phyloP scores from a whole-genome alignment of 1,140 invertebrate genomes.

The Ladona fulva region DNA sequence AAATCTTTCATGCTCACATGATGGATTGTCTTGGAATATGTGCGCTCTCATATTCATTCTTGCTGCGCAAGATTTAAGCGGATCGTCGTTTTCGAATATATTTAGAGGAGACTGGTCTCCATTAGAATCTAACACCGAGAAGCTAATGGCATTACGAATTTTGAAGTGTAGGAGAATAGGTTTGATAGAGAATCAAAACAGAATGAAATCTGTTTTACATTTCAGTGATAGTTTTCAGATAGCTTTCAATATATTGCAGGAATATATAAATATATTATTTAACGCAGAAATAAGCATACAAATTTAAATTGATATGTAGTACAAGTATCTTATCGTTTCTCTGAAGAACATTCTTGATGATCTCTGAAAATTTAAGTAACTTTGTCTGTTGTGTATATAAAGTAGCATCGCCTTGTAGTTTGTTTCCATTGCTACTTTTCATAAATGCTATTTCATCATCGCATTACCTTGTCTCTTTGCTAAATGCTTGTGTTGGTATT shows the following conservation, averaged over 20 bases:
- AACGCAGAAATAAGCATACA: no score
- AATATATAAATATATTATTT: constrained; percentile 29
- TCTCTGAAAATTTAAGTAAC: no score
- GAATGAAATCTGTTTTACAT: constrained; percentile 26
- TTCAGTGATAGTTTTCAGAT: constrained; percentile 30
- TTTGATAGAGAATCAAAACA: constrained; percentile 23
- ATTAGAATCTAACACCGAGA: background rate
- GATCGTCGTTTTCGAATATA: background rate
- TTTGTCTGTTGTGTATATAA: no score
- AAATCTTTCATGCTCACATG: constrained; percentile 42
- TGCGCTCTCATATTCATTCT: constrained; percentile 33
- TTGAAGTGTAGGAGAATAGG: constrained; percentile 28
- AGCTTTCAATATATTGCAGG: constrained; percentile 30
- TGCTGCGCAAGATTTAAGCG: background rate
- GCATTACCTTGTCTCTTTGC: no score
- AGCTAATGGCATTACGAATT: constrained; percentile 21
- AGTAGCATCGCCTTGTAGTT: no score
- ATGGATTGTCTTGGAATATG: constrained; percentile 46
- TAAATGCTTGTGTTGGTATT: no score
- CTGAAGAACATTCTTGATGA: no score
- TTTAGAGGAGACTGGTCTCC: background rate
- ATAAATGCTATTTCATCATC: no score
- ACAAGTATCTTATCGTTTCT: no score
- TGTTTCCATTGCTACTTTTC: no score
- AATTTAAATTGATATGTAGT: no score